Base-by-base conservation (phyloP, 2,888 invertebrate genomes). In the Parnassius orleans region DNA sequence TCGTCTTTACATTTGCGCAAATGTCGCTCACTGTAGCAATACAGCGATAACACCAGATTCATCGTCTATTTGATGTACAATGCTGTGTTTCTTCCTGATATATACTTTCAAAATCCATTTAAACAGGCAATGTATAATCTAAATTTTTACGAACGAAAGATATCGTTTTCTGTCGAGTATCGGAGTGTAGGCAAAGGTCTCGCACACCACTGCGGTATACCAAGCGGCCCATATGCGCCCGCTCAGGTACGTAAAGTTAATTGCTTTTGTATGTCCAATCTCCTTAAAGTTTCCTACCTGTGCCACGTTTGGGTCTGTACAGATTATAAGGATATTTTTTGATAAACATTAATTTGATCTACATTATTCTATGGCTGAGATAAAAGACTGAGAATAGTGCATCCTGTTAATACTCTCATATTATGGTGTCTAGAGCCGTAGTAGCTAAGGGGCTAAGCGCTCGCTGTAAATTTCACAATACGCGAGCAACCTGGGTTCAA, bases 241-340 rank as follows among this genome's bases (percentile, higher is more conserved):
- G 68, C 79, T 84, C 89, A 90, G 89, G 89, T 90, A 90, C 83
- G 82, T 75, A 81, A 84, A 83, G 88, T 87, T 90, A 91, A 90
- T 90, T 90, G 90, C 86, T 85, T 84, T 87, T 85, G 87, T 90
- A 87, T 90, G 87, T 87, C 84, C 87, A 87, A 85, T 87, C 83
- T 79, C 84, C 82, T 81, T 83, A 78, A 75, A 78, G 76, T 76
- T 78, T 51, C 58, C 85, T 90, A 88, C 90, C 89, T 89, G 89
- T 75, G 70, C 68, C 48, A 43, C 50, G 60, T 41, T 57, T 48
- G 52, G 56, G 19, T 19, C 53, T 47, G 15, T 53, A 53, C 57
- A 44, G 12, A 43, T 51, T 58, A 43, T 33, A 58, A 54, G 50
- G 48, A 54, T 58, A 50, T 54, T 51, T 62, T 33, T 62, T 50